phyloP scores from a whole-genome alignment of 2,888 invertebrate genomes.

The Chaitophorus viminalis region DNA sequence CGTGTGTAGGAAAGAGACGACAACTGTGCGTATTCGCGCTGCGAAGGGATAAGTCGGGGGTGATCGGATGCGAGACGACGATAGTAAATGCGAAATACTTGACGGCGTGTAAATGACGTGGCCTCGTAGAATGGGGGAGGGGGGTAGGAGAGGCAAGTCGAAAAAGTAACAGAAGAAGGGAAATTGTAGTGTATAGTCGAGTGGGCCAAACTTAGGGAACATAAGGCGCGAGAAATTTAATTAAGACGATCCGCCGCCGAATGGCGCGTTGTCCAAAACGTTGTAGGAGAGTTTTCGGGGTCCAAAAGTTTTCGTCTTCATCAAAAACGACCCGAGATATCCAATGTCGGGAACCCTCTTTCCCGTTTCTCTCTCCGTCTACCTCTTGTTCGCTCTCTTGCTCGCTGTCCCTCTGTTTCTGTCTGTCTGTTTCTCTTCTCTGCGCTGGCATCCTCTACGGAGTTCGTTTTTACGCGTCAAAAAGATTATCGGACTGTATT shows the following conservation, averaged over 20 bases:
- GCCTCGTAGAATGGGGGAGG: background rate
- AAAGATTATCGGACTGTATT: slow-evolving; percentile 56
- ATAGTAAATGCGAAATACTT: slow-evolving; percentile 34
- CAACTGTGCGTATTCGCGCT: background rate
- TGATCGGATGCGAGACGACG: background rate
- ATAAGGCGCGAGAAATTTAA: slow-evolving; percentile 62
- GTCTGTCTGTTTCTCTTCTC: background rate
- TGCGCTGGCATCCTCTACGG: background rate
- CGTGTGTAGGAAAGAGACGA: background rate
- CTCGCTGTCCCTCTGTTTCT: background rate
- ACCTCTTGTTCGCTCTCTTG: background rate
- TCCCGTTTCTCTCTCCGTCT: background rate
- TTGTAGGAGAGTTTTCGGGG: slow-evolving; percentile 54
- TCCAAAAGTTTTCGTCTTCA: slow-evolving; percentile 60
- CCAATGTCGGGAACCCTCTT: slow-evolving; percentile 1
- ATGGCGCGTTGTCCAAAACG: slow-evolving; percentile 50
- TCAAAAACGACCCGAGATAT: slow-evolving; percentile 34
- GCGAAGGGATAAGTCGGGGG: background rate
- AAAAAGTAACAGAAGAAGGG: slow-evolving; percentile 39
- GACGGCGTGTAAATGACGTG: slow-evolving; percentile 34
- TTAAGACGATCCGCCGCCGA: slow-evolving; percentile 52
- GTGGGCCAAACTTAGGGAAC: slow-evolving; percentile 48
- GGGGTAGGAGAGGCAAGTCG: background rate
- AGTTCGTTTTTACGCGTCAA: slow-evolving; percentile 39
- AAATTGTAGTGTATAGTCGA: slow-evolving; percentile 3